Evolutionary conservation across 2,113 vertebrate genomes (phyloP), one percentile per base, ranked within the genome.

Genomic region (Abramis brama): DNA sequence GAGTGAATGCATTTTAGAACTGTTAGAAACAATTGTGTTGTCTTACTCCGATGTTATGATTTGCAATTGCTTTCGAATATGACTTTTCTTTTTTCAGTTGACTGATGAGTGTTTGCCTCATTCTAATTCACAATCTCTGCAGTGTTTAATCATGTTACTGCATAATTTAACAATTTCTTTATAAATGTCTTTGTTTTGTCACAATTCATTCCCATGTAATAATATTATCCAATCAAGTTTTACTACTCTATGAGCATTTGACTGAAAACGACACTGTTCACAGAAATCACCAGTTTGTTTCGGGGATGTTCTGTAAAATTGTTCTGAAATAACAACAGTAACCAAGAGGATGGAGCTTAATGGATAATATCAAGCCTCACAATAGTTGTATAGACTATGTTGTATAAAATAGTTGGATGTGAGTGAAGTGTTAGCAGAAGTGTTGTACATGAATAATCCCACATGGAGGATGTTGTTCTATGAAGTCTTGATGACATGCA

Each of bases 21-120:
- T 71, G 9, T 21, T 73, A 73, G 21, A 23, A 43, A 73, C 36
- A 12, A 39, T 43, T 23, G 19, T 8, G 19, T 73, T 73, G 70
- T 43, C 36, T 43, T 73, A 43, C 36, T 73, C 21, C 36, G 23
- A 11, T 73, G 70, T 27, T 27, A 76, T 52, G 1, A 25, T 50
- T 52, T 76, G 45, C 50, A 76, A 50, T 76, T 76, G 12, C 73
- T 76, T 76, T 76, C n/a, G 15, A 27, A 19, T 52, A n/a, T 76
- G 25, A 3, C 13, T 76, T 76, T 73, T n/a, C 36, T 73, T 43
- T 43, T 74, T 76, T 27, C 45, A 50, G 73, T 75, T 75, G 13
- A 50, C 73, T 75, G 43, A 75, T 50, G n/a, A 75, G n/a, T 27
- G n/a, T 17, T 75, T 75, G n/a, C 43, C 68, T 75, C 45, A 75